Percentiles rank a stretch among this genome's conserved stretches.
These are phyloP conservation scores for Phymanthus crucifer DNA, from an alignment of 92 coral and sea anemone species.

Conservation along the genomic window DNA sequence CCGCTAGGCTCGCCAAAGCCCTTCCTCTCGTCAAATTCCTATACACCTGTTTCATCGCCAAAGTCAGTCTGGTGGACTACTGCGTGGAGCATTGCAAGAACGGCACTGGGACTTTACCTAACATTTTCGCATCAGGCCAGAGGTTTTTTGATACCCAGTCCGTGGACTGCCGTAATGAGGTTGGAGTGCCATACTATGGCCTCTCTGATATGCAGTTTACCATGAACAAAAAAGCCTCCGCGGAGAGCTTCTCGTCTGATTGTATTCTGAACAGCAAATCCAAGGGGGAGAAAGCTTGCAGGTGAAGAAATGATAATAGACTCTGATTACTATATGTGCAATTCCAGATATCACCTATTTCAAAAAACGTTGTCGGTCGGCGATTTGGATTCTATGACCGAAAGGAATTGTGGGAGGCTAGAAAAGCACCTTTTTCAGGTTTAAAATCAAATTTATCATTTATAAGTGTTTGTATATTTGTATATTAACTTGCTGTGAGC, in stretches of 20 bases:
- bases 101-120: neutral
- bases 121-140: neutral
- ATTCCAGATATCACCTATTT: neutral
- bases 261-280: neutral
- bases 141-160: neutral
- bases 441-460: no score
- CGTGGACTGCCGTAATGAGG: neutral
- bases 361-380: no score
- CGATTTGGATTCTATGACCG: no score
- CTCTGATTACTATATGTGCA: neutral
- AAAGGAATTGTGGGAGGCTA: no score
- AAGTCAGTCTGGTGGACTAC: conserved; percentile 10
- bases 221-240: neutral
- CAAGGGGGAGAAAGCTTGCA: neutral
- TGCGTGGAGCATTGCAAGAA: neutral
- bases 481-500: no score
- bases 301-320: neutral
- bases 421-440: no score
- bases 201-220: neutral
- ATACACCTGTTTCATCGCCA: neutral
- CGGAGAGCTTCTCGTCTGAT: neutral
- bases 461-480: no score
- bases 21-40: neutral
- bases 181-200: neutral
- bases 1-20: neutral